Conservation (phyloP, 2,113 vertebrate genomes). For the Tor tambroides region DNA sequence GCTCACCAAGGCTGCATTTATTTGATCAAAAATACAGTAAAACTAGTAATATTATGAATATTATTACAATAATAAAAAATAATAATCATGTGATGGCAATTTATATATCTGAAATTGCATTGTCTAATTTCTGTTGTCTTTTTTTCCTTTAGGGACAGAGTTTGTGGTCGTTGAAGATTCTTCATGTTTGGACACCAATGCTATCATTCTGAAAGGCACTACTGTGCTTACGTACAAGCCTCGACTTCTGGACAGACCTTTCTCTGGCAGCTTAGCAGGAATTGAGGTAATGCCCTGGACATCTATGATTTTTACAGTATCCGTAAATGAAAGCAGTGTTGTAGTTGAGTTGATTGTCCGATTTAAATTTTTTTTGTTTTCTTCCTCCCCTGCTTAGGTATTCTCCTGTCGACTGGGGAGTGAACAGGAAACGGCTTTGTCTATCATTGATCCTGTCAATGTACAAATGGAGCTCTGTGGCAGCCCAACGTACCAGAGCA, state of each 20-base stretch:
- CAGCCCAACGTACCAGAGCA: conserved; percentile 91
- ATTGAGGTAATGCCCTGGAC: conserved; percentile 83
- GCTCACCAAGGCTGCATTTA: neutral
- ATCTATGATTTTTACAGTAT: neutral
- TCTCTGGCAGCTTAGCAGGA: conserved; percentile 93
- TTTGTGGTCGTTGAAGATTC: conserved; percentile 97
- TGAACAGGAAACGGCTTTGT: conserved; percentile 93
- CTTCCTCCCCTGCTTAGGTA: conserved; percentile 74
- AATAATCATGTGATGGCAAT: neutral
- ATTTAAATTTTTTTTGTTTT: neutral
- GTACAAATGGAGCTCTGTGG: conserved; percentile 93
- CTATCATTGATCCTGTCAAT: conserved; percentile 95
- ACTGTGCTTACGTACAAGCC: conserved; percentile 98
- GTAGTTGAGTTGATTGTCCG: neutral
- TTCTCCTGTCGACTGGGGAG: conserved; percentile 94
- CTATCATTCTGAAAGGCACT: conserved; percentile 96
- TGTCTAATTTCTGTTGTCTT: neutral
- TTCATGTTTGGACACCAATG: conserved; percentile 88
- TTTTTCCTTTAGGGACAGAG: conserved; percentile 85
- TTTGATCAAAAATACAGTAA: neutral
- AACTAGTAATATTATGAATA: neutral
- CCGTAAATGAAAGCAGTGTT: neutral
- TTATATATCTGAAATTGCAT: too few species aligned
- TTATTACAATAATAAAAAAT: neutral
- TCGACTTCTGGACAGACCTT: conserved; percentile 88